Conservation (phyloP, 2,797 vertebrate species). For the Tenualosa ilisha region DNA sequence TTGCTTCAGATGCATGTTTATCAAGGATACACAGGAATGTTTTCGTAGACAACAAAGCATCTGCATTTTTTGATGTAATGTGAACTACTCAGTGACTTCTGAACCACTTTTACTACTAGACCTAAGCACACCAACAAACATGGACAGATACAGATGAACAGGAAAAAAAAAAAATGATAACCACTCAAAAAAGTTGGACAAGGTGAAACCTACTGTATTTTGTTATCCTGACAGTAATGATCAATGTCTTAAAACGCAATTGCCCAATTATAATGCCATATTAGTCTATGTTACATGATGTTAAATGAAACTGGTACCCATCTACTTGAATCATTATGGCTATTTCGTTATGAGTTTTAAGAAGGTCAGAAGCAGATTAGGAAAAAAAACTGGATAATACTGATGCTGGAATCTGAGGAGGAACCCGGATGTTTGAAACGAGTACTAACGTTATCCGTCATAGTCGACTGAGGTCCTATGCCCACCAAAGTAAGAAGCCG, state of each 20-base stretch:
- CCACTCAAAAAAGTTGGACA: too few species aligned
- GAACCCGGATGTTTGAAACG: background rate
- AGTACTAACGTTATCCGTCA: too few species aligned
- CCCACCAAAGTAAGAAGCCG: too few species aligned
- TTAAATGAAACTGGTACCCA: too few species aligned
- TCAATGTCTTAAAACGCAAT: too few species aligned
- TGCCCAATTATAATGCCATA: too few species aligned
- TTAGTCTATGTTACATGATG: too few species aligned
- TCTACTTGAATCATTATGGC: too few species aligned
- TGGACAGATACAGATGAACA: background rate
- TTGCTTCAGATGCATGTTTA: background rate
- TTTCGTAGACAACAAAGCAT: background rate
- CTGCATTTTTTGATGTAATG: background rate
- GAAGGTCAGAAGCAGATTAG: background rate
- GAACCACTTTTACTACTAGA: background rate
- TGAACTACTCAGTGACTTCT: background rate
- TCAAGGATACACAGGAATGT: background rate
- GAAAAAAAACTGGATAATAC: background rate
- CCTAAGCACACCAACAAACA: constrained; percentile 3
- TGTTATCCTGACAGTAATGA: background rate
- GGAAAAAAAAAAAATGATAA: too few species aligned
- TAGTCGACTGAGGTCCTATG: too few species aligned
- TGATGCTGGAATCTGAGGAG: background rate
- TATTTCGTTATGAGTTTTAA: background rate
- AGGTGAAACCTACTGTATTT: background rate